phyloP scores from a whole-genome alignment of 2,797 vertebrate species.

The Eulemur rubriventer region DNA sequence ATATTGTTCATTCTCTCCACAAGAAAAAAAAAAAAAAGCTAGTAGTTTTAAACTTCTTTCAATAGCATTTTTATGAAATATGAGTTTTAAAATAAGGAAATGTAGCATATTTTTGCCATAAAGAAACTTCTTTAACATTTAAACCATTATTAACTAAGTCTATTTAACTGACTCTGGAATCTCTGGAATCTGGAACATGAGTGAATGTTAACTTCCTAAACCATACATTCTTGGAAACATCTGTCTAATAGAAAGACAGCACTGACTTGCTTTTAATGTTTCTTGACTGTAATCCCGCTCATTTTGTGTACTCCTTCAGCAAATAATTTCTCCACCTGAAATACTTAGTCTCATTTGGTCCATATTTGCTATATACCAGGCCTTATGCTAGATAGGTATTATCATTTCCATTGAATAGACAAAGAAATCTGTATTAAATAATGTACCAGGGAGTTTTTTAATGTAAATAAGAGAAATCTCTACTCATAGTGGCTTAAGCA shows the following conservation, averaged over 20 bases:
- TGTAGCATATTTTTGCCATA: background rate
- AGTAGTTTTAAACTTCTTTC: background rate
- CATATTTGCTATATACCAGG: background rate
- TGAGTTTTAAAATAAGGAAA: background rate
- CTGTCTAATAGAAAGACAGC: background rate
- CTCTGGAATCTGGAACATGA: background rate
- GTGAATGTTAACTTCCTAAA: background rate
- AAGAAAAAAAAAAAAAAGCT: background rate
- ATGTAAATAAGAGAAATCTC: background rate
- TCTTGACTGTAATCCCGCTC: background rate
- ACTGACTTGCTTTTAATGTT: background rate
- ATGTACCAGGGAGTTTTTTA: background rate
- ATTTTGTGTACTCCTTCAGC: background rate
- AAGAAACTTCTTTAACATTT: background rate
- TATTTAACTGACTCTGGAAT: background rate
- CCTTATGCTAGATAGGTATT: background rate
- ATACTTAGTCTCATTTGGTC: background rate
- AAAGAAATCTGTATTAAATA: background rate
- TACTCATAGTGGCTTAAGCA: background rate
- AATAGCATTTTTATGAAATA: background rate
- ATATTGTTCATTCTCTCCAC: background rate
- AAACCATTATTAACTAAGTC: background rate
- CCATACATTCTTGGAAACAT: background rate
- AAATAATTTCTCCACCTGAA: slow-evolving; percentile 27
- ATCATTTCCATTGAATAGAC: background rate